Conservation (phyloP, 2,888 invertebrate genomes). For the Andrena hattorfiana region DNA sequence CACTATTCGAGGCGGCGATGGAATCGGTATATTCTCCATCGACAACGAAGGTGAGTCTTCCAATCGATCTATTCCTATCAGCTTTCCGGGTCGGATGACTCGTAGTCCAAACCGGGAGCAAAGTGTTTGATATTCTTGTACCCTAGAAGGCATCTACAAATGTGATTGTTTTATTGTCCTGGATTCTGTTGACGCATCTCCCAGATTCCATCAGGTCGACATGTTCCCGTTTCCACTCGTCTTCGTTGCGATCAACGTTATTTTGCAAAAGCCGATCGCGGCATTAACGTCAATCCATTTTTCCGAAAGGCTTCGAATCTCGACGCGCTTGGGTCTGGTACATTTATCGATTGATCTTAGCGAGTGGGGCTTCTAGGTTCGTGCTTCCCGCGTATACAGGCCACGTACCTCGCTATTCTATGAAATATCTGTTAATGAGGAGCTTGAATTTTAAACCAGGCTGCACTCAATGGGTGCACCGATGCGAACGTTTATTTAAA, state of each 20-base stretch:
- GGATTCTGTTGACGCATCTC: not conserved
- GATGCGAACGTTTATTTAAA: slow-evolving; percentile 39
- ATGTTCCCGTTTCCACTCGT: slow-evolving; percentile 21
- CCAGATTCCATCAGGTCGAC: not conserved
- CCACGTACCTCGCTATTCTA: not conserved
- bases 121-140: too few relatives aligned
- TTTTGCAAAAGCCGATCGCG: slow-evolving; percentile 10
- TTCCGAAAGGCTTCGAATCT: not conserved
- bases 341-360: not conserved
- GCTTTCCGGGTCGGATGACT: not conserved
- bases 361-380: not conserved
- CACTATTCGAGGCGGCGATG: slow-evolving; percentile 94
- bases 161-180: not conserved
- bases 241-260: slow-evolving; percentile 25
- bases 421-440: slow-evolving; percentile 13
- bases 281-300: slow-evolving; percentile 20
- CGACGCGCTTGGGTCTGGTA: not conserved
- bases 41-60: slow-evolving; percentile 92
- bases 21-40: slow-evolving; percentile 96
- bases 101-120: too few relatives aligned
- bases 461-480: slow-evolving; percentile 20
- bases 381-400: not conserved
- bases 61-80: not conserved
- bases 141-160: too few relatives aligned
- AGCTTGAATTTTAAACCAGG: slow-evolving; percentile 45